Percentiles rank a stretch among this genome's conserved stretches.
Conservation (phyloP, 2,888 invertebrate genomes). For the Hemistola chrysoprasaria region DNA sequence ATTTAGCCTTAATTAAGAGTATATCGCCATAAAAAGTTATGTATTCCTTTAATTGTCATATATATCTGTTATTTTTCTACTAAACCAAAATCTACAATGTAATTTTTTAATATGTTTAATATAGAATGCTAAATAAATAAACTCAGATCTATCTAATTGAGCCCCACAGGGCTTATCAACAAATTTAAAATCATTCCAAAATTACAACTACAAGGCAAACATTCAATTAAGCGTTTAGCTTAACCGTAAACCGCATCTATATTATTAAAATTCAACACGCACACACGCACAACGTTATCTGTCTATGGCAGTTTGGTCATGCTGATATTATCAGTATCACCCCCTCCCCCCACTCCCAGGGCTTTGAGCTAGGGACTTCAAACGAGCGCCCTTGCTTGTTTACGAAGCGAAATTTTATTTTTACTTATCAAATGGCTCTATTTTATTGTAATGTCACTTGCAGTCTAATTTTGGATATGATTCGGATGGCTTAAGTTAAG, state of each 20-base stretch:
- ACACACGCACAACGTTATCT: slow-evolving; percentile 65
- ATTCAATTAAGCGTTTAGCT: slow-evolving; percentile 51
- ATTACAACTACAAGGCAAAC: slow-evolving; percentile 33
- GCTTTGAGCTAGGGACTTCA: slow-evolving; percentile 62
- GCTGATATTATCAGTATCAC: slow-evolving; percentile 62
- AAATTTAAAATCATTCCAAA: slow-evolving; percentile 28
- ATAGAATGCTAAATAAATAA: too few relatives aligned
- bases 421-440: slow-evolving; percentile 42
- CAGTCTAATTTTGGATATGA: slow-evolving; percentile 22
- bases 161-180: slow-evolving; percentile 11
- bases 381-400: slow-evolving; percentile 59
- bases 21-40: too few relatives aligned
- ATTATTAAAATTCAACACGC: slow-evolving; percentile 66
- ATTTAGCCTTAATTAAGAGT: too few relatives aligned
- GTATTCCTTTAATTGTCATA: too few relatives aligned
- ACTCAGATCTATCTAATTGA: too few relatives aligned
- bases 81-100: too few relatives aligned
- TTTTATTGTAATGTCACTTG: slow-evolving; percentile 38
- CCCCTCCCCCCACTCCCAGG: slow-evolving; percentile 34
- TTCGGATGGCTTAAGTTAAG: slow-evolving; percentile 13
- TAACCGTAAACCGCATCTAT: slow-evolving; percentile 42
- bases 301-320: slow-evolving; percentile 71
- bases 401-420: slow-evolving; percentile 60
- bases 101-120: too few relatives aligned
- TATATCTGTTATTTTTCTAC: too few relatives aligned